A percentile compares a stretch with the other conserved stretches of the same genome.
These are phyloP conservation scores for Triplophysa yarkandensis DNA, from an alignment of 2,797 vertebrate genomes.

Conservation along the genomic window DNA sequence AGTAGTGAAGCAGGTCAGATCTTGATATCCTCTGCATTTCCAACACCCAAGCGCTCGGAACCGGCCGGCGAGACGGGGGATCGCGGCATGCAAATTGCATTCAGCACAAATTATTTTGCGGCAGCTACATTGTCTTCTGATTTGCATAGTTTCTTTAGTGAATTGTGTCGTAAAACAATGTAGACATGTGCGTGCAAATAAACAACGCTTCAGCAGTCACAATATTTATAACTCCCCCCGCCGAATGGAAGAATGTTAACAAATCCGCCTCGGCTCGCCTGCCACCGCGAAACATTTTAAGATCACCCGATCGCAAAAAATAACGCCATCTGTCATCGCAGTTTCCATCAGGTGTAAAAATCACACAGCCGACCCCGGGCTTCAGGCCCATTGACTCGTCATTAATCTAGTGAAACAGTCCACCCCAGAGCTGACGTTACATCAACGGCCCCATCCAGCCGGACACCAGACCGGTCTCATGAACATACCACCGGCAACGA, in stretches of 20 bases:
- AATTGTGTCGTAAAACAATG: neutral
- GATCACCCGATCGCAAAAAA: slow-evolving; percentile 34
- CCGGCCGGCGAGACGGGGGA: neutral
- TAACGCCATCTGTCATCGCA: slow-evolving; percentile 42
- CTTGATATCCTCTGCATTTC: neutral
- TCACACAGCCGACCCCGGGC: slow-evolving; percentile 42
- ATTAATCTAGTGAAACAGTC: slow-evolving; percentile 18
- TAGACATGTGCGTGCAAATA: neutral
- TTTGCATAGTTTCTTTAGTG: slow-evolving; percentile 1
- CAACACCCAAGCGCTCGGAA: neutral
- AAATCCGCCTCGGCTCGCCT: slow-evolving; percentile 37
- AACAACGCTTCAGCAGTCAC: neutral
- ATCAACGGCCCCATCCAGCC: slow-evolving; percentile 10
- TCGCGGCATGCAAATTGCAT: neutral
- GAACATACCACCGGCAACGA: neutral
- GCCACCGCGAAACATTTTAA: slow-evolving; percentile 27
- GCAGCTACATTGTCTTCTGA: neutral
- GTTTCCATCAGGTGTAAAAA: slow-evolving; percentile 54
- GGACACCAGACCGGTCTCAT: slow-evolving; percentile 18
- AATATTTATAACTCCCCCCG: neutral
- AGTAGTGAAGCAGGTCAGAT: neutral
- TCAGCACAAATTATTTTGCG: neutral
- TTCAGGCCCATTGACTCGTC: slow-evolving; percentile 29
- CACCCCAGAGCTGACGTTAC: slow-evolving; percentile 6
- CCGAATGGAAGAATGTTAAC: slow-evolving; percentile 22